phyloP scores from a whole-genome alignment of 2,888 invertebrate species.

The Conomelus anceps region DNA sequence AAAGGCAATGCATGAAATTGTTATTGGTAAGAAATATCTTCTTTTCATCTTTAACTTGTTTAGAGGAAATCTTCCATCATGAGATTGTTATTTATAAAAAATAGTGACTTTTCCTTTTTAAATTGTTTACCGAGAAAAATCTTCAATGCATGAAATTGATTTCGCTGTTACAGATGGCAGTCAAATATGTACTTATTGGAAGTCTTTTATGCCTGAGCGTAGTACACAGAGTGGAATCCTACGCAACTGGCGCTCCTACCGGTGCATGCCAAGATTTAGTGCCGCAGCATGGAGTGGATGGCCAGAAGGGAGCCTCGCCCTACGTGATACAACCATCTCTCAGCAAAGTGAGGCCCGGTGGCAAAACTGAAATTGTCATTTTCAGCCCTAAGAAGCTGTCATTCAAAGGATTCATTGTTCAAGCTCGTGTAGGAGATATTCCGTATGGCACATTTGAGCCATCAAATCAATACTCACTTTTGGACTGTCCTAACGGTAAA shows the following conservation, averaged over 20 bases:
- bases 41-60: too few relatives aligned
- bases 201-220: background rate
- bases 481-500: slow-evolving; percentile 14
- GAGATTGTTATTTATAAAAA: too few relatives aligned
- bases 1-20: too few relatives aligned
- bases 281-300: background rate
- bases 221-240: background rate
- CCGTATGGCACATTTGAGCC: slow-evolving; percentile 55
- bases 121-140: too few relatives aligned
- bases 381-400: slow-evolving; percentile 33
- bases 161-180: background rate
- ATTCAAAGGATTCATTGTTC: slow-evolving; percentile 59
- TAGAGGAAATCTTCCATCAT: too few relatives aligned
- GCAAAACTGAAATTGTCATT: slow-evolving; percentile 48
- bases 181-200: background rate
- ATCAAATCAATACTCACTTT: slow-evolving; percentile 8
- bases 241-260: background rate
- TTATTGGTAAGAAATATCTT: too few relatives aligned
- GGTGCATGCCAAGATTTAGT: background rate
- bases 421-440: slow-evolving; percentile 54
- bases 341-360: slow-evolving; percentile 40
- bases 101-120: too few relatives aligned
- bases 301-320: background rate
- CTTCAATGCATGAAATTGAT: too few relatives aligned
- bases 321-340: slow-evolving; percentile 3